A percentile compares a stretch with the other conserved stretches of the same genome.
Conservation (phyloP, 2,113 vertebrate genomes). For the Arothron firmamentum region DNA sequence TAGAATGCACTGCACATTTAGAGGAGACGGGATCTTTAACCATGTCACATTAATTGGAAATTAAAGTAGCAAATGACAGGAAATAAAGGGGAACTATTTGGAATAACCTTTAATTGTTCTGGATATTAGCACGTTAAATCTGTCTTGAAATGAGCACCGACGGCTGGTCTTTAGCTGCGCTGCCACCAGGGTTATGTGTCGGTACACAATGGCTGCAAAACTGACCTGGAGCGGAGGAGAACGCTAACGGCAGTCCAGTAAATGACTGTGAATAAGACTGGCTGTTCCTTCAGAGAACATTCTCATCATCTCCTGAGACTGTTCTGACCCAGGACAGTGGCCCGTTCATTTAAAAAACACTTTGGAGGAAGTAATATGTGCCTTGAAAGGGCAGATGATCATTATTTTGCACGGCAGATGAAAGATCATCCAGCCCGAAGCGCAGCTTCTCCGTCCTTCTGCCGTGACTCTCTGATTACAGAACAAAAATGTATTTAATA, state of each 20-base stretch:
- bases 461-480: slow-evolving; percentile 9
- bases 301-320: slow-evolving; percentile 65
- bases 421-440: no score
- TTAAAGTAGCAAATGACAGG: not conserved
- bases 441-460: not conserved
- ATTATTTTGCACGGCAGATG: no score
- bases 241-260: no score
- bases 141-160: not conserved
- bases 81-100: slow-evolving; percentile 5
- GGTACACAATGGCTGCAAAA: not conserved
- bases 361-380: slow-evolving; percentile 43
- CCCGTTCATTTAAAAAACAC: slow-evolving; percentile 40
- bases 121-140: slow-evolving; percentile 2
- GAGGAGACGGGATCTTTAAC: slow-evolving; percentile 1
- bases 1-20: slow-evolving; percentile 44
- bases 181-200: no score
- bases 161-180: no score
- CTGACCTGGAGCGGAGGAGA: not conserved
- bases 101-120: not conserved
- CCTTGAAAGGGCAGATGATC: slow-evolving; percentile 51
- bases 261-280: slow-evolving; percentile 56
- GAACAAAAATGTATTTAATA: slow-evolving; percentile 61
- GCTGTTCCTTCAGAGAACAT: slow-evolving; percentile 49
- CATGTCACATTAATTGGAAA: slow-evolving; percentile 10
- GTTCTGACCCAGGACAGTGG: slow-evolving; percentile 51